A percentile compares a stretch with the other conserved stretches of the same genome.
phyloP scores from a whole-genome alignment of 2,888 invertebrate genomes.

The Opisthograptis luteolata region DNA sequence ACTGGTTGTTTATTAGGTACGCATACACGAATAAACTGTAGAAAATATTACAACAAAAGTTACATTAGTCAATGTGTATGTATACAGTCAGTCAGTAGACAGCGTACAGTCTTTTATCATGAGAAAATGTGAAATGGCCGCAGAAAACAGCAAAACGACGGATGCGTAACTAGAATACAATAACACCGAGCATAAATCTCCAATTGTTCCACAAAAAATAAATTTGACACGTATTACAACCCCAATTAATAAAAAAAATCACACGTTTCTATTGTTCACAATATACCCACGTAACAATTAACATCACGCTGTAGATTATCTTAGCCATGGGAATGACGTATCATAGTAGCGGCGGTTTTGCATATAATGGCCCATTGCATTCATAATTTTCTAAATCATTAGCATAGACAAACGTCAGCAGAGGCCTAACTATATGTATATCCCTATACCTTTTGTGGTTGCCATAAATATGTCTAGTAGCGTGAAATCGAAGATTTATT shows the following conservation, averaged over 20 bases:
- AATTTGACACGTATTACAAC: neutral
- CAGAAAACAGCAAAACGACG: too few relatives aligned
- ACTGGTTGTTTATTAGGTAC: too few relatives aligned
- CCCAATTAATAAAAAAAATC: constrained; percentile 19
- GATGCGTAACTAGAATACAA: too few relatives aligned
- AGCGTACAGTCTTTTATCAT: too few relatives aligned
- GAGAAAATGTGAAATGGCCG: too few relatives aligned
- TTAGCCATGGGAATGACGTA: constrained; percentile 54
- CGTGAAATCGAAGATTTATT: constrained; percentile 17
- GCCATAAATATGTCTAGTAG: constrained; percentile 17
- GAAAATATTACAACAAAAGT: too few relatives aligned
- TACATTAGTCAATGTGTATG: too few relatives aligned
- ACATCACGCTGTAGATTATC: constrained; percentile 47
- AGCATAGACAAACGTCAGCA: constrained; percentile 39
- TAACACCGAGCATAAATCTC: neutral
- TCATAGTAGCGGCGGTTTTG: constrained; percentile 51
- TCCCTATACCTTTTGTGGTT: constrained; percentile 12
- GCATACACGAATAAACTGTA: too few relatives aligned
- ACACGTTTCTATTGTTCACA: constrained; percentile 31
- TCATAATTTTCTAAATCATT: constrained; percentile 53
- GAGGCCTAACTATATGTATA: constrained; percentile 6
- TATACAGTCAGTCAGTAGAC: too few relatives aligned
- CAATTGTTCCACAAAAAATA: neutral
- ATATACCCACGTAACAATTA: constrained; percentile 34
- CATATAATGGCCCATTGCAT: constrained; percentile 61